Percentiles rank a stretch among this genome's conserved stretches.
phyloP scores from a whole-genome alignment of 2,113 vertebrate species.

The Tursiops truncatus region DNA sequence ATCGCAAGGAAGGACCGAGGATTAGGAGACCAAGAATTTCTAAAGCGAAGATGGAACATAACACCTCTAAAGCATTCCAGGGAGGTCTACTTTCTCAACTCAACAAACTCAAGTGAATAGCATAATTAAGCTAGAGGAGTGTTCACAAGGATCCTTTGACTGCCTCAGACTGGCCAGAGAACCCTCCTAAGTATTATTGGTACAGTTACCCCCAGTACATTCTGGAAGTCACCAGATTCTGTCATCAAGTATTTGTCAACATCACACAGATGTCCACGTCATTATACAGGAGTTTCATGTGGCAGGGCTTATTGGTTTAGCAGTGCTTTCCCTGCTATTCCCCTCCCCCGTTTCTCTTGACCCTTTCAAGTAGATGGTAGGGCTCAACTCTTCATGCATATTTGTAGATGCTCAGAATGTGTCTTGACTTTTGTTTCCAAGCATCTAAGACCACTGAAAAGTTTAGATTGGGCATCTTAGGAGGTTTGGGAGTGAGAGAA shows the following conservation, averaged over 20 bases:
- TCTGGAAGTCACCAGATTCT: neutral
- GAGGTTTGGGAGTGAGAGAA: neutral
- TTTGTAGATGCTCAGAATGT: neutral
- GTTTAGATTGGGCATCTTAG: neutral
- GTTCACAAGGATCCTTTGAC: neutral
- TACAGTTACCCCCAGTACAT: neutral
- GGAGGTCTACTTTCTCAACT: neutral
- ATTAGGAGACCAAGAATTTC: neutral
- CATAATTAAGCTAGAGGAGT: neutral
- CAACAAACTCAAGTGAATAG: neutral
- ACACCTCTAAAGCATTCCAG: neutral
- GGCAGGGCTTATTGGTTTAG: neutral
- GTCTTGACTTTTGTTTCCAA: conserved; percentile 11
- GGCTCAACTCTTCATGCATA: neutral
- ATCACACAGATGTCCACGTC: neutral
- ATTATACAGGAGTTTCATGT: neutral
- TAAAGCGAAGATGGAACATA: neutral
- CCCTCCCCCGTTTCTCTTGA: neutral
- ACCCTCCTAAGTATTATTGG: neutral
- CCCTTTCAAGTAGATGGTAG: neutral
- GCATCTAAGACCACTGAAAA: neutral
- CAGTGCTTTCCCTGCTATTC: neutral
- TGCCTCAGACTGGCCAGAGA: neutral
- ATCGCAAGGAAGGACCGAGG: neutral
- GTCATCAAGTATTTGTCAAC: neutral